Percentiles rank a stretch among this genome's conserved stretches.
These are phyloP conservation scores for Microcebus tavaratra DNA, from an alignment of 2,113 vertebrate genomes.

Conservation along the genomic window DNA sequence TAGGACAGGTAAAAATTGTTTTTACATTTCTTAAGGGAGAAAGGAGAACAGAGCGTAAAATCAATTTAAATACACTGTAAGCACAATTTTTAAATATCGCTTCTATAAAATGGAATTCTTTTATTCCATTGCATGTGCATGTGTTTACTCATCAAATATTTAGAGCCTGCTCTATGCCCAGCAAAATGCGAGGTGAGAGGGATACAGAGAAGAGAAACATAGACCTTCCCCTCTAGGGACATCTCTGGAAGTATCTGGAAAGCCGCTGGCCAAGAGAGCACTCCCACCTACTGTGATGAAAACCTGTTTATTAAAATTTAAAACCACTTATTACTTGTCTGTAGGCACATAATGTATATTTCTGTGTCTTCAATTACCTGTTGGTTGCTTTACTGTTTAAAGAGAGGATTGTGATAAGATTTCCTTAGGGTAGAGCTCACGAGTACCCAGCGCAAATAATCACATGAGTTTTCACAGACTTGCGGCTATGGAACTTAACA, in stretches of 20 bases:
- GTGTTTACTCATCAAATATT: slow-evolving; percentile 37
- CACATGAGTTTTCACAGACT: background rate
- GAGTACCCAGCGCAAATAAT: background rate
- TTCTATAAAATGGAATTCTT: background rate
- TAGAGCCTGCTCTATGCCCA: background rate
- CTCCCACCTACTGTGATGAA: background rate
- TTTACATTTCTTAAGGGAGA: background rate
- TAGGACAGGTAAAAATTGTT: background rate
- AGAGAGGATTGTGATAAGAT: background rate
- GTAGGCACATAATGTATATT: background rate
- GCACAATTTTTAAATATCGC: background rate
- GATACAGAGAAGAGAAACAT: background rate
- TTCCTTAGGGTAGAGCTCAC: background rate
- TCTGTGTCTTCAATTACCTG: background rate
- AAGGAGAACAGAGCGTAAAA: background rate
- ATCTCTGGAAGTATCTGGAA: background rate
- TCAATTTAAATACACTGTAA: background rate
- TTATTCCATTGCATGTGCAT: background rate
- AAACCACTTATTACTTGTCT: background rate
- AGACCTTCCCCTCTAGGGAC: background rate
- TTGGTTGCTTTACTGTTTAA: background rate
- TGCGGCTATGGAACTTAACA: background rate
- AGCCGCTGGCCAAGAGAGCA: background rate
- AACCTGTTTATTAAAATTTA: background rate
- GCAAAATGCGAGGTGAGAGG: background rate